Conservation (phyloP, 1,140 invertebrate species). For the Globodera rostochiensis region DNA sequence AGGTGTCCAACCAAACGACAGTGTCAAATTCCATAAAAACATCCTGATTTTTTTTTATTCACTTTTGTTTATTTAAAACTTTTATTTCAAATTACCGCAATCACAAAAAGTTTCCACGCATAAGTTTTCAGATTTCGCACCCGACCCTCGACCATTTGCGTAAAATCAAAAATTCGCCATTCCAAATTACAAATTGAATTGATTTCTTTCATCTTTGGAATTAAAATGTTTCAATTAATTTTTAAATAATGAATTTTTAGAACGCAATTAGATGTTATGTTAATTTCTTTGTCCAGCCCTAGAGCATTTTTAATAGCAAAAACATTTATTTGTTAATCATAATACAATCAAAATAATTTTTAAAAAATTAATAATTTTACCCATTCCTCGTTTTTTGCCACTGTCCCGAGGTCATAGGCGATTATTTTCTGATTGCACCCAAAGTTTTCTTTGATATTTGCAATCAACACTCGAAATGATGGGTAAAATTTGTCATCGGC, state of each 20-base stretch:
- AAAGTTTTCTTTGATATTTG: no score
- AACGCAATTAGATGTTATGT: no score
- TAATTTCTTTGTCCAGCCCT: no score
- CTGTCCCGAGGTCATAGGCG: slow-evolving; percentile 25
- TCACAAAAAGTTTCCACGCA: neutral
- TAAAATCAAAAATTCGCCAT: slow-evolving; percentile 30
- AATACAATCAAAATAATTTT: no score
- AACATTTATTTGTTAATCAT: no score
- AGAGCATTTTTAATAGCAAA: no score
- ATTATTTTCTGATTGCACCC: slow-evolving; percentile 4
- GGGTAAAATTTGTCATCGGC: neutral
- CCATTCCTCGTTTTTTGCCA: neutral
- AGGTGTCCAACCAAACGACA: slow-evolving; percentile 37
- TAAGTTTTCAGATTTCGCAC: neutral
- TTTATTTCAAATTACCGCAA: neutral
- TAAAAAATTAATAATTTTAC: no score
- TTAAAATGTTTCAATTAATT: no score
- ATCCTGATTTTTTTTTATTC: slow-evolving; percentile 29
- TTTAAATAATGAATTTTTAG: no score
- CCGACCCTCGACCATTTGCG: slow-evolving; percentile 1
- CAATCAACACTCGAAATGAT: neutral
- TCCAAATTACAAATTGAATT: neutral
- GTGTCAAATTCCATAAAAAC: slow-evolving; percentile 25
- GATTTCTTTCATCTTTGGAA: slow-evolving; percentile 24
- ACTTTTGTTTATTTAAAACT: no score